Base-by-base conservation (phyloP, 2,888 invertebrate species). In the Drosophila pseudotakahashii region DNA sequence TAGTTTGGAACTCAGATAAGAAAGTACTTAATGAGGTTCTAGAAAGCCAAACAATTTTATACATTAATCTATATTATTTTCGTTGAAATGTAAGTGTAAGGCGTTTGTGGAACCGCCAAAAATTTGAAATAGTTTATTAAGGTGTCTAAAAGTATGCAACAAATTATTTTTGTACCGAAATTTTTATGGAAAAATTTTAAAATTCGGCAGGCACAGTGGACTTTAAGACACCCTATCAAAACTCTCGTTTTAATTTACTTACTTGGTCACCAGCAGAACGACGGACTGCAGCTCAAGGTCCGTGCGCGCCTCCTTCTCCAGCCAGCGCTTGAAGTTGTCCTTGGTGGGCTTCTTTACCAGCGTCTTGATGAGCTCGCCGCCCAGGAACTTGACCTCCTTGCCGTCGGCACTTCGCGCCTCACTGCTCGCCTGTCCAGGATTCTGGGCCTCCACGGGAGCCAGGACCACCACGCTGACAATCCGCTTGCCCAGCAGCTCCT, bases 391-490 rank as follows among this genome's bases (percentile, higher is more conserved):
- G 23, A 96, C 94, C 57, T 95, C 95, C 91, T 95, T 95, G 30
- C 94, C 91, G 73, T 94, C 94, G 52, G 92, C 91, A 55, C 92
- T 92, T 32, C 77, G 70, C 0, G 93, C 91, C 86, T 94, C 93
- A 59, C 92, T 92, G 7, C 59, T 53, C 1, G 55, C 61, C 1
- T 32, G 7, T 7, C 44, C 51, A 0, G 91, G 92, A 34, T 34
- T 47, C 64, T 94, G 91, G 64, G 96, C 96, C 90, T 96, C 95
- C 2, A 97, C 96, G 0, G 97, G 97, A 3, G 97, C 97, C 73
- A 97, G 91, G 1, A 97, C 96, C 1, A 97, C 97, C 2, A 97
- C 97, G 88, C 97, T 97, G 10, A 96, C 95, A n/a, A 97, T 95
- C 89, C 94, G 95, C 87, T 95, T 95, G 51, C 96, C 96, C 83